These are phyloP conservation scores for Clamator glandarius DNA, from an alignment of 2,797 vertebrate species.

Conservation along the genomic window DNA sequence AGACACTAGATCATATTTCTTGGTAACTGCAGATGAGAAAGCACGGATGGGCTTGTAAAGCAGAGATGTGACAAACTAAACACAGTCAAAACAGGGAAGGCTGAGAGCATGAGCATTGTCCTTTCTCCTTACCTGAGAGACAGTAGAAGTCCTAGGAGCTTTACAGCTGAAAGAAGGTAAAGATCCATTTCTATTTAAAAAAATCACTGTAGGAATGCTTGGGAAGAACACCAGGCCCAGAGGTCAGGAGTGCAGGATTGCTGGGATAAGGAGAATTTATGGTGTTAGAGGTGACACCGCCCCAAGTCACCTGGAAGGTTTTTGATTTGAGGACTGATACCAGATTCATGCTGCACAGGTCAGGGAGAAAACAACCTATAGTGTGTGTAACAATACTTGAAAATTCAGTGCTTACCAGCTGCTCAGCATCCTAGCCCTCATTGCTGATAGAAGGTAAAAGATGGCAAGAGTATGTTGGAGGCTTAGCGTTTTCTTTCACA, in stretches of 20 bases:
- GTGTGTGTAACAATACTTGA: background rate
- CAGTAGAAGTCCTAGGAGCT: background rate
- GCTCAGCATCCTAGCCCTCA: background rate
- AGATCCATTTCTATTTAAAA: background rate
- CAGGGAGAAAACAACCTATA: background rate
- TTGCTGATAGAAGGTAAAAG: background rate
- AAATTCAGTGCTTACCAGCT: background rate
- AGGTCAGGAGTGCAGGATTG: background rate
- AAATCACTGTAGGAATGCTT: background rate
- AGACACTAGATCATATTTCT: background rate
- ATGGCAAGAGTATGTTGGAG: background rate
- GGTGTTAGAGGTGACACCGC: background rate
- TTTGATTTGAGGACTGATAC: background rate
- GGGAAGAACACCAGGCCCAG: background rate
- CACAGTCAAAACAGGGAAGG: background rate
- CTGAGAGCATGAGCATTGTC: background rate
- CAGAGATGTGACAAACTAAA: background rate
- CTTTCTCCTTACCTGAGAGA: background rate
- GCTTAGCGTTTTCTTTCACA: background rate
- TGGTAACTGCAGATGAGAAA: background rate
- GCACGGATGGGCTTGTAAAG: background rate
- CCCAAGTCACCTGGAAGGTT: background rate
- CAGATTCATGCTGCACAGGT: background rate
- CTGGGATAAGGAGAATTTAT: background rate
- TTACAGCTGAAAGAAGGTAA: background rate